phyloP scores from a whole-genome alignment of 2,888 invertebrate species.

The Polylopha cassiicola region DNA sequence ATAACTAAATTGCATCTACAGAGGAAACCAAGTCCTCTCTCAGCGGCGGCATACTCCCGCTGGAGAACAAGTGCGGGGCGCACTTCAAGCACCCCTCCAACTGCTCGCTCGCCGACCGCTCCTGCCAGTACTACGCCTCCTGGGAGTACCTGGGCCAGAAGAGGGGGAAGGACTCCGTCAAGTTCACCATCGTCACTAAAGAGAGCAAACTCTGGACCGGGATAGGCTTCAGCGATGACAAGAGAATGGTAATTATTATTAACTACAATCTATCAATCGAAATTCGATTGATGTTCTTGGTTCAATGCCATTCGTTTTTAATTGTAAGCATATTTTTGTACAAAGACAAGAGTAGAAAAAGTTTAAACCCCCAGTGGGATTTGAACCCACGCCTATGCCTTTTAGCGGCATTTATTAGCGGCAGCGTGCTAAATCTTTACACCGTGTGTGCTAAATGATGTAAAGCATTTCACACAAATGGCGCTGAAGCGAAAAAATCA shows the following conservation, averaged over 20 bases:
- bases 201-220: conserved; percentile 92
- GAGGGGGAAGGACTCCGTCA: conserved; percentile 83
- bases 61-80: conserved; percentile 81
- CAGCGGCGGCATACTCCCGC: conserved; percentile 53
- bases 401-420: too few relatives aligned
- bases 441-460: too few relatives aligned
- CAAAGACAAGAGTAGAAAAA: too few relatives aligned
- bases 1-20: conserved; percentile 29
- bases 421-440: too few relatives aligned
- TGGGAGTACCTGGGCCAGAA: conserved; percentile 86
- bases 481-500: too few relatives aligned
- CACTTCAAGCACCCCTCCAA: conserved; percentile 86
- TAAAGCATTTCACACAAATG: too few relatives aligned
- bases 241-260: conserved; percentile 82
- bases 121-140: conserved; percentile 86
- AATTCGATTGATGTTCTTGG: too few relatives aligned
- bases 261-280: too few relatives aligned
- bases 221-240: conserved; percentile 90
- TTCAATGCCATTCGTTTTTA: too few relatives aligned
- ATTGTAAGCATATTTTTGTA: too few relatives aligned
- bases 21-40: conserved; percentile 68
- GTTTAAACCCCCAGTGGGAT: too few relatives aligned
- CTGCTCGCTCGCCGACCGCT: conserved; percentile 79
- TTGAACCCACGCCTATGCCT: too few relatives aligned
- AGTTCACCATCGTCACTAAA: conserved; percentile 87